Evolutionary conservation across 2,888 invertebrate species (phyloP).

Genomic region (Nycteola revayana): DNA sequence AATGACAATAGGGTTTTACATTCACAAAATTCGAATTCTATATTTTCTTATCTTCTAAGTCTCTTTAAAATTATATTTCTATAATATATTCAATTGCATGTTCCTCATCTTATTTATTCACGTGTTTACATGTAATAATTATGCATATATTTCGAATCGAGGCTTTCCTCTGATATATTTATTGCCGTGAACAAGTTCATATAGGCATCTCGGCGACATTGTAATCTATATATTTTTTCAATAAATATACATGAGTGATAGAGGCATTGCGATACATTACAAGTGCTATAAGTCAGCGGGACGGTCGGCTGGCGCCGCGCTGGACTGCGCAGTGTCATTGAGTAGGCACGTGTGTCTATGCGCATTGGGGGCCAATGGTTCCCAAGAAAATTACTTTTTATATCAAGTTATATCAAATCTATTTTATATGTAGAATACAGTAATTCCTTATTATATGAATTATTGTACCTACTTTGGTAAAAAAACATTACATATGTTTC

Average conservation of each 20-base stretch:
- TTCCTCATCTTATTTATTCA: constrained; percentile 56
- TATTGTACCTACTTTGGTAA: no score
- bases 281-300: constrained; percentile 74
- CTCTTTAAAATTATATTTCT: no score
- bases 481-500: no score
- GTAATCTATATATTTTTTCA: constrained; percentile 61
- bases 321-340: constrained; percentile 28
- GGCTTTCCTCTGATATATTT: constrained; percentile 67
- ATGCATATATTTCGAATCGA: constrained; percentile 55
- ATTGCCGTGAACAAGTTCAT: constrained; percentile 59
- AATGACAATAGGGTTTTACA: no score
- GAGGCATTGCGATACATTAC: constrained; percentile 75
- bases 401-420: no score
- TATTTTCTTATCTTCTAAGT: no score
- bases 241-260: constrained; percentile 81
- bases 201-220: constrained; percentile 53
- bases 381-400: no score
- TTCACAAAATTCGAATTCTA: no score
- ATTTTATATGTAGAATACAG: no score
- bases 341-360: no score
- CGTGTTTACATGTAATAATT: constrained; percentile 64
- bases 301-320: constrained; percentile 53
- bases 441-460: no score
- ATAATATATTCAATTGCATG: no score
- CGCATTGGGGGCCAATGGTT: constrained; percentile 19